Conservation (phyloP, 2,797 vertebrate genomes). For the Onychomys torridus region DNA sequence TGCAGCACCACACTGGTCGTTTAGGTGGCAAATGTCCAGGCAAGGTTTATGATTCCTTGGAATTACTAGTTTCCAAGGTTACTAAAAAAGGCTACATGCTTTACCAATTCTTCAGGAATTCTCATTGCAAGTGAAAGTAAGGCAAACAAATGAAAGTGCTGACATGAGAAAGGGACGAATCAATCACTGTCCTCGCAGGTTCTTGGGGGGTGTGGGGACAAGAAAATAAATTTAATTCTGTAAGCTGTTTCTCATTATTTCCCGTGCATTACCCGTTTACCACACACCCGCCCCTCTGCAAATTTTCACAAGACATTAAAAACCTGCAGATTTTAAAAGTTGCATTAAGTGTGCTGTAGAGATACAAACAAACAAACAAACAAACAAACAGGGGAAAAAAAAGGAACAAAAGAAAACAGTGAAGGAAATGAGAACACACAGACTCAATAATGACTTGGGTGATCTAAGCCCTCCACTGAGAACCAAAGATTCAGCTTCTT, state of each 20-base stretch:
- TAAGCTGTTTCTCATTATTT: conserved; percentile 81
- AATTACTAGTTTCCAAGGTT: conserved; percentile 92
- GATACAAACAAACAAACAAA: conserved; percentile 83
- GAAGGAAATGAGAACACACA: conserved; percentile 88
- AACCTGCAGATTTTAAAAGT: conserved; percentile 89
- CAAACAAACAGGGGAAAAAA: conserved; percentile 82
- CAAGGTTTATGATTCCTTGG: conserved; percentile 96
- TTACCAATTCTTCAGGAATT: conserved; percentile 88
- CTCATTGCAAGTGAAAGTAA: conserved; percentile 89
- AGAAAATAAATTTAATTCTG: conserved; percentile 81
- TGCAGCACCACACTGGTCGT: conserved; percentile 96
- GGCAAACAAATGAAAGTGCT: conserved; percentile 91
- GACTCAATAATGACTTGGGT: conserved; percentile 84
- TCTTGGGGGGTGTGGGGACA: conserved; percentile 82
- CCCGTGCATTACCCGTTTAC: conserved; percentile 86
- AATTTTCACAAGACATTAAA: conserved; percentile 87
- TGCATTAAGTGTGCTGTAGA: conserved; percentile 90
- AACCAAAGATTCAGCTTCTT: conserved; percentile 87
- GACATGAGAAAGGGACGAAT: conserved; percentile 88
- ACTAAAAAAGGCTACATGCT: conserved; percentile 90
- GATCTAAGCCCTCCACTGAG: conserved; percentile 87
- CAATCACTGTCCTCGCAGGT: conserved; percentile 85
- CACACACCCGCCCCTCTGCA: conserved; percentile 84
- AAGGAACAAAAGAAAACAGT: conserved; percentile 75
- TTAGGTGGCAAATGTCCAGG: conserved; percentile 98